Evolutionary conservation across 2,113 vertebrate species (phyloP), one percentile per base, ranked within the genome.

Genomic region (Mustela lutreola): DNA sequence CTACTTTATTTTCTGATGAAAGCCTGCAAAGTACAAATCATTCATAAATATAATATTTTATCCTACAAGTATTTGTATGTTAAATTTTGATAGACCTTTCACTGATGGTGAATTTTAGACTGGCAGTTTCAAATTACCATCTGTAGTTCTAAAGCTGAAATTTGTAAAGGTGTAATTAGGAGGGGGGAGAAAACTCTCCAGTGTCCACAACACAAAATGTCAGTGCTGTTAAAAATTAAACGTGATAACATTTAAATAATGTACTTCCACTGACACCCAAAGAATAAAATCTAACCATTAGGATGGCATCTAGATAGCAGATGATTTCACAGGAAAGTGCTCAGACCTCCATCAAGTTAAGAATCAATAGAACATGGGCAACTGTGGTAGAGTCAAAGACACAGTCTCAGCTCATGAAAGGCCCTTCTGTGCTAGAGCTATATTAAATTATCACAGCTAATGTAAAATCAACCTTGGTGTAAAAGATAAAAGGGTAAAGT

Each of bases 121-220:
- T 89, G 16, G 48, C 28, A 93, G 71, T 94, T 98, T 97, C 93
- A 97, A 97, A 98, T 97, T 97, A 97, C 50, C 60, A 97, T 97
- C 67, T 95, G 18, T n/a, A 89, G 39, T 75, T 92, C 79, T 97
- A 98, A 97, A 10, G 19, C 56, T 93, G 50, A 93, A 97, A 97
- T 96, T 90, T 87, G 88, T 53, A 98, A 98, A 98, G 97, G 78
- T 83, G 24, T 93, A 98, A 98, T 98, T 98, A 95, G 91, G 94
- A 94, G 79, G 62, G 1, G 31, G 26, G 3, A 8, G 11, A 71
- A 53, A 94, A 85, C 16, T 15, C 60, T 95, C 19, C 0, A 85
- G 36, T 97, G 89, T 84, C 91, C 65, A 82, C 94, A 98, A 96
- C 65, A 97, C 86, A 98, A 97, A 98, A 98, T 94, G 90, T 97